Conservation (phyloP, 53 echinoderm and acorn worm genomes). For the Patiria pectinifera region DNA sequence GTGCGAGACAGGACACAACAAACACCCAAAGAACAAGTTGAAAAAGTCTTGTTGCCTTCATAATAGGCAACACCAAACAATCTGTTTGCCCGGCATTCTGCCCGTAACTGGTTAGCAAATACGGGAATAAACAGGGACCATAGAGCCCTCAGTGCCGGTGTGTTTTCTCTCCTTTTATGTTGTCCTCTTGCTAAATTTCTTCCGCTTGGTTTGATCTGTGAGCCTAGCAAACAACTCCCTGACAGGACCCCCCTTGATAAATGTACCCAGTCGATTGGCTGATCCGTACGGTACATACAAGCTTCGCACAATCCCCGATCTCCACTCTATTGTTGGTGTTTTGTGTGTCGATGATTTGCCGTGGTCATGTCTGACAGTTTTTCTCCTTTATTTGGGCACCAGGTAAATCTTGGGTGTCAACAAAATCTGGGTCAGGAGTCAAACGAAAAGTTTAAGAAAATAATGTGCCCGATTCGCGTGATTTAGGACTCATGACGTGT, state of each 20-base stretch:
- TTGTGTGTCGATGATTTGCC: constrained; percentile 16
- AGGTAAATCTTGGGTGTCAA: constrained; percentile 49
- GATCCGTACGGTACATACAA: constrained; percentile 56
- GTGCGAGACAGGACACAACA: not conserved
- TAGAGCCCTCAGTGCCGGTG: constrained; percentile 18
- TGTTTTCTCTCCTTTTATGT: constrained; percentile 33
- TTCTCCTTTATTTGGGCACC: constrained; percentile 17
- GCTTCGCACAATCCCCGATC: not conserved
- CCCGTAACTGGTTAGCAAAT: constrained; percentile 70
- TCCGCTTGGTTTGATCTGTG: constrained; percentile 51
- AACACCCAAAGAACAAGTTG: not conserved
- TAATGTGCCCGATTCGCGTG: not conserved
- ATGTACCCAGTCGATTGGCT: constrained; percentile 54
- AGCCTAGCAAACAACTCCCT: constrained; percentile 21
- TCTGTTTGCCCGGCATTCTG: constrained; percentile 64
- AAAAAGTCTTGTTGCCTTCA: constrained; percentile 23
- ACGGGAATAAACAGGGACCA: constrained; percentile 43
- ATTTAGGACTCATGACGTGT: not conserved
- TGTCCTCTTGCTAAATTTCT: constrained; percentile 46
- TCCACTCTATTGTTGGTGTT: not conserved
- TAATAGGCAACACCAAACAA: constrained; percentile 57
- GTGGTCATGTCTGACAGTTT: constrained; percentile 15
- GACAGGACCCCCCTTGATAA: constrained; percentile 17
- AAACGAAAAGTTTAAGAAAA: constrained; percentile 45
- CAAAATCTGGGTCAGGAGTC: constrained; percentile 57